Evolutionary conservation across 2,888 invertebrate species (phyloP), one percentile per base, ranked within the genome.

Genomic region (Tribolium freemani): DNA sequence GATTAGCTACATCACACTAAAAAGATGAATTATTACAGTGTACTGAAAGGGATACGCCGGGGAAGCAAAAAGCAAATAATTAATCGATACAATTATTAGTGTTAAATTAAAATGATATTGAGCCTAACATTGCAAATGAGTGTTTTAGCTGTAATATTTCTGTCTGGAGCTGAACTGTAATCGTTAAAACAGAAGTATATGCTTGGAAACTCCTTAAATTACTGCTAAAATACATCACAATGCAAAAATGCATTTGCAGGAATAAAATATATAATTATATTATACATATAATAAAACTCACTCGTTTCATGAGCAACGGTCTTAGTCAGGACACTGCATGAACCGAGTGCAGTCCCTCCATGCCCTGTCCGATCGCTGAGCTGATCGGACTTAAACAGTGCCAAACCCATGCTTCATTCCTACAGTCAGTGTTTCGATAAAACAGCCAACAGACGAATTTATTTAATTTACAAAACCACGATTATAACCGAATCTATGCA

Each of bases 211-310:
- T 85, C 84, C 84, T 85, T 86, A 86, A 84, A 86, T 87, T 87
- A 87, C 87, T 83, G 87, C 87, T 87, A 87, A 88, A 87, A 87
- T 87, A 89, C 88, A 89, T 89, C 89, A 90, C 89, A 88, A 92
- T 92, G 92, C 92, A 92, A 92, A 81, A 91, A 91, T 91, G 91
- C 91, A 91, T 91, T 90, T 91, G 91, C 91, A 91, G 91, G 90
- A 91, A 92, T 92, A 92, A 91, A 92, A 92, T 91, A 92, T 92
- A 92, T 90, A 91, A 91, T 86, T 87, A 88, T 88, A 87, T 85
- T 86, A 86, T 86, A 87, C 85, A 86, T 85, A 82, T 83, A 83
- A 84, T 82, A 84, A 84, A 80, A 81, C 79, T 82, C 83, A 84
- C 84, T 84, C 84, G 82, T 80, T 83, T 83, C 85, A 84, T 82